Percentiles rank a stretch among this genome's conserved stretches.
Evolutionary conservation across 2,797 vertebrate species (phyloP).

Genomic region (Helicolenus hilgendorfi): DNA sequence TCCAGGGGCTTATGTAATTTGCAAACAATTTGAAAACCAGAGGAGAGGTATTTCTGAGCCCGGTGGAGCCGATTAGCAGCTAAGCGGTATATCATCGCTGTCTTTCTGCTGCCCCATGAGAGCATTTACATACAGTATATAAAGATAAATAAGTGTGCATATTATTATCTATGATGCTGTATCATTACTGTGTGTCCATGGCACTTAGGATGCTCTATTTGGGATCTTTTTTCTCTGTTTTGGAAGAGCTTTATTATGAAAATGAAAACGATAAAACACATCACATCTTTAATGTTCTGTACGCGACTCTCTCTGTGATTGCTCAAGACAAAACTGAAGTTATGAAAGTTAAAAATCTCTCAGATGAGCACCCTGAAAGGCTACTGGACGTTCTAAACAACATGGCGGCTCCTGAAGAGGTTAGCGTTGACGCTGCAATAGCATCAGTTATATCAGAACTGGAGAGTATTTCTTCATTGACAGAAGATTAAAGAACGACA

Average conservation of each 20-base stretch:
- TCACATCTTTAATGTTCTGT: not conserved
- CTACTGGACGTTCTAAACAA: too few species aligned
- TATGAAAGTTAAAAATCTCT: not conserved
- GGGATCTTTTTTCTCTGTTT: not conserved
- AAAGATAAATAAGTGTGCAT: constrained; percentile 45
- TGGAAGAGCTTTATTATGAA: not conserved
- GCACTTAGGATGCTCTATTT: constrained; percentile 24
- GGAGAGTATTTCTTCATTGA: too few species aligned
- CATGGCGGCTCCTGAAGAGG: too few species aligned
- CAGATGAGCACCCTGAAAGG: not conserved
- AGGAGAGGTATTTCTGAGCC: constrained; percentile 54
- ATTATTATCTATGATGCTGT: constrained; percentile 46
- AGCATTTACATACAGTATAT: constrained; percentile 37
- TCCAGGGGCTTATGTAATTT: constrained; percentile 72
- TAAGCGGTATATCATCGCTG: constrained; percentile 40
- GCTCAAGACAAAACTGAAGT: not conserved
- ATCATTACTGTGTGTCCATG: constrained; percentile 33
- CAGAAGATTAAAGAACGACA: too few species aligned
- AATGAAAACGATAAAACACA: not conserved
- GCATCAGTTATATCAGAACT: too few species aligned
- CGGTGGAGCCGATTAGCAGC: constrained; percentile 62
- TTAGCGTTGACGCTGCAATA: too few species aligned
- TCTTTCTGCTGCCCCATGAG: constrained; percentile 47
- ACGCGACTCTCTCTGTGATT: not conserved
- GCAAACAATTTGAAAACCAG: constrained; percentile 79